Evolutionary conservation across 2,888 invertebrate genomes (phyloP), one percentile per base, ranked within the genome.

Genomic region (Leucozona laternaria): DNA sequence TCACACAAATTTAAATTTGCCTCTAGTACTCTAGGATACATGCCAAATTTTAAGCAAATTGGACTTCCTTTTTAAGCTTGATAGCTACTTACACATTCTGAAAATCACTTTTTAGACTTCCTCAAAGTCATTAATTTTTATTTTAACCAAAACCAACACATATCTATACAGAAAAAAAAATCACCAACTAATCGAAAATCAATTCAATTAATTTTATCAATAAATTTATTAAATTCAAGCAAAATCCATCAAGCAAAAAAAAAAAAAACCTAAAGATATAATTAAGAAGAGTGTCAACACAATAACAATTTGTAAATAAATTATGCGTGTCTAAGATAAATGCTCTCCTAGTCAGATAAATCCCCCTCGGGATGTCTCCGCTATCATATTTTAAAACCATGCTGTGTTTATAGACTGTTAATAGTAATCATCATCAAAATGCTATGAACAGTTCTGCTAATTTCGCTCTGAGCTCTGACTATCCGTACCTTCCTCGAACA

Each of bases 391-490:
- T 34, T 53, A 81, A 68, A 72, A 57, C 7, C 79, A 55, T 40
- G 73, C 83, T 79, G 83, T 66, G 77, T 45, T 45, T 48, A 34
- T 34, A 55, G 13, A 48, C 73, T 73, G 58, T 77, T 70, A 57
- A 40, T 53, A 73, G 68, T 62, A 77, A 73, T 85, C 81, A 81
- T 62, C 72, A 81, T 77, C 77, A 70, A 85, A 80, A 73, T 81
- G 73, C 62, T 81, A 85, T 85, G 70, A 78, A 62, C 81, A 85
- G 77, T 53, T 43, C 72, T 81, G 81, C 77, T 77, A 72, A 81
- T 68, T 77, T 45, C 25, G 66, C 71, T 68, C 71, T 80, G 58
- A 72, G 25, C 40, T 62, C 58, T 28, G 28, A 55, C 28, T 31
- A 57, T 8, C 28, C 28, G 20, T 20, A 40, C 48, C 60, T 72